These are phyloP conservation scores for Spondyliosoma cantharus DNA, from an alignment of 2,797 vertebrate species.

Conservation along the genomic window DNA sequence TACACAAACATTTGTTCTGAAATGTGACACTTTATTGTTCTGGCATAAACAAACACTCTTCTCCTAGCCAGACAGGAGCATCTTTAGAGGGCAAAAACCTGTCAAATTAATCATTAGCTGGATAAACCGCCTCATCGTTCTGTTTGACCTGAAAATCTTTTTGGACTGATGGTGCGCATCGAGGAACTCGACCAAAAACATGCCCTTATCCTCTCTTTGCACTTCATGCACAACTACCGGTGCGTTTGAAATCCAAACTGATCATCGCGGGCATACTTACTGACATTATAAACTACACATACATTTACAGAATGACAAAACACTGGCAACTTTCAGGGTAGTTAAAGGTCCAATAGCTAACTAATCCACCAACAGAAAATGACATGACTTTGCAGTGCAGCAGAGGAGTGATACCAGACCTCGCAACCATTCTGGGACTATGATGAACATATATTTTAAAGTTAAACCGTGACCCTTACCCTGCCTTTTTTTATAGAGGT, in stretches of 20 bases:
- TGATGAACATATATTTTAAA: not conserved
- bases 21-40: conserved; percentile 49
- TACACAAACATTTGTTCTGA: conserved; percentile 67
- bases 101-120: conserved; percentile 76
- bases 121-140: conserved; percentile 56
- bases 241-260: conserved; percentile 81
- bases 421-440: not conserved
- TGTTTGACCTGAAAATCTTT: conserved; percentile 80
- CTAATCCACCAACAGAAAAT: not conserved
- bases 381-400: not conserved
- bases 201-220: conserved; percentile 78
- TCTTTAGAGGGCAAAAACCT: conserved; percentile 74
- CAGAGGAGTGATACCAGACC: not conserved
- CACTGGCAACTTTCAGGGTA: not conserved
- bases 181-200: conserved; percentile 78
- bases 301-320: conserved; percentile 59
- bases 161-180: conserved; percentile 80
- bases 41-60: conserved; percentile 63
- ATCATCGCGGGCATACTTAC: conserved; percentile 63
- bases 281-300: conserved; percentile 50
- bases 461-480: not conserved
- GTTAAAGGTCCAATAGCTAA: conserved; percentile 11
- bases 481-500: too few relatives aligned
- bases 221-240: conserved; percentile 82
- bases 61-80: conserved; percentile 38